phyloP scores from a whole-genome alignment of 2,113 vertebrate genomes.

The Chamaea fasciata region DNA sequence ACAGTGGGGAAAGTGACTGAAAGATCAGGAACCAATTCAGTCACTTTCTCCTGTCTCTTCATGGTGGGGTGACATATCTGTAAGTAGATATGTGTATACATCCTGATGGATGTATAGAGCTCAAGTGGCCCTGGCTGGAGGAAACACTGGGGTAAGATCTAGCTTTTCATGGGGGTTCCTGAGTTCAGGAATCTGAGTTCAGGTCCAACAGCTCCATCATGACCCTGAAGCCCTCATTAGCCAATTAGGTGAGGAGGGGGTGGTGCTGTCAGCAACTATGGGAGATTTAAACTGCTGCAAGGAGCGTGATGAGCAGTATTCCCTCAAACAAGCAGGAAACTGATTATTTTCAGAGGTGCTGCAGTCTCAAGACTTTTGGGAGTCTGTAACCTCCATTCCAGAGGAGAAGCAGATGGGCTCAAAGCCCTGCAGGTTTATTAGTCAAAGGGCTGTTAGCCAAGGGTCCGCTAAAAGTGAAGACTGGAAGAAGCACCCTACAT shows the following conservation, averaged over 20 bases:
- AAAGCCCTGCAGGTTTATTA: background rate
- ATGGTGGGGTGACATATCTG: background rate
- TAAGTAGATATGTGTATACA: background rate
- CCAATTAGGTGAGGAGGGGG: background rate
- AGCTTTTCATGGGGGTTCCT: background rate
- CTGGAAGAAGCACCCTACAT: background rate
- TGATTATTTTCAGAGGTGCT: background rate
- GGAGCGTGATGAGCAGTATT: background rate
- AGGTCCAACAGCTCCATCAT: background rate
- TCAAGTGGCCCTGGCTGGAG: background rate
- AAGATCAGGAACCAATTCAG: background rate
- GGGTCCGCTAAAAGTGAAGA: too few species aligned
- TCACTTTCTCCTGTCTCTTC: background rate
- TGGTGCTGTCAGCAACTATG: background rate
- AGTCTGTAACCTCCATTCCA: background rate
- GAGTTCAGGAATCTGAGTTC: background rate
- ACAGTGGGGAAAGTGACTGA: background rate
- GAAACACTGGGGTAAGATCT: background rate
- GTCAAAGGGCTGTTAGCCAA: background rate
- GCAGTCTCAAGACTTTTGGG: background rate
- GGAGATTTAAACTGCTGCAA: background rate
- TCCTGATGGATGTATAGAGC: background rate
- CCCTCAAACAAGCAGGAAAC: background rate
- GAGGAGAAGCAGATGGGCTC: background rate
- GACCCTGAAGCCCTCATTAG: background rate